Percentiles rank a stretch among this genome's conserved stretches.
phyloP scores from a whole-genome alignment of 2,797 vertebrate species.

The Echiichthys vipera region DNA sequence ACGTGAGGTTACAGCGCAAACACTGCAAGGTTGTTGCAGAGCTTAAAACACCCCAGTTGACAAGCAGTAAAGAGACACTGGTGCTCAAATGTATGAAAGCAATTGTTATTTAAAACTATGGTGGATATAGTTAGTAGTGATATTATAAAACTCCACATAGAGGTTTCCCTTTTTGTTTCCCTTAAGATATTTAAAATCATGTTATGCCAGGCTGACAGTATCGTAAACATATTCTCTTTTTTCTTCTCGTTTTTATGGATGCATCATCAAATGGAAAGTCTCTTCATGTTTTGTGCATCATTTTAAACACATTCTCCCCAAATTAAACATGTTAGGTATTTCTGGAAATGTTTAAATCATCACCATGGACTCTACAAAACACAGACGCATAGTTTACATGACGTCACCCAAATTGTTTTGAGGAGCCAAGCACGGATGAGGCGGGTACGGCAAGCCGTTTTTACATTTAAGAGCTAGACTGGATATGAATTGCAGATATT shows the following conservation, averaged over 20 bases:
- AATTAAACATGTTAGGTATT: neutral
- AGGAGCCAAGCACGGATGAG: too few species aligned
- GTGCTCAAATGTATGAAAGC: neutral
- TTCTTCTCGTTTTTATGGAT: neutral
- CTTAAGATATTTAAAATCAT: neutral
- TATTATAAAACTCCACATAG: neutral
- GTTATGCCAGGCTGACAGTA: neutral
- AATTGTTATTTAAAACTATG: neutral
- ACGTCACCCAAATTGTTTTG: too few species aligned
- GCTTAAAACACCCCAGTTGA: constrained; percentile 1
- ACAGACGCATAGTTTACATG: too few species aligned
- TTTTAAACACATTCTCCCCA: neutral
- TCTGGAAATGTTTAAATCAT: neutral
- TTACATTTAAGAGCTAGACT: too few species aligned
- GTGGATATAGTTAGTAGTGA: neutral
- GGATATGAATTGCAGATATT: too few species aligned
- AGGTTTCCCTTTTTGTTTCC: neutral
- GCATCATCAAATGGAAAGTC: neutral
- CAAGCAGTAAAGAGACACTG: neutral
- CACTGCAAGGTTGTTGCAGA: constrained; percentile 26
- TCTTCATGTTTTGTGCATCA: neutral
- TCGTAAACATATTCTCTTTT: too few species aligned
- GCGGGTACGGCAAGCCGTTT: too few species aligned
- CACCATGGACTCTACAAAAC: too few species aligned
- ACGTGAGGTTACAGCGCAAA: constrained; percentile 38